Conservation (phyloP, 2,113 vertebrate genomes). For the Alligator mississippiensis region DNA sequence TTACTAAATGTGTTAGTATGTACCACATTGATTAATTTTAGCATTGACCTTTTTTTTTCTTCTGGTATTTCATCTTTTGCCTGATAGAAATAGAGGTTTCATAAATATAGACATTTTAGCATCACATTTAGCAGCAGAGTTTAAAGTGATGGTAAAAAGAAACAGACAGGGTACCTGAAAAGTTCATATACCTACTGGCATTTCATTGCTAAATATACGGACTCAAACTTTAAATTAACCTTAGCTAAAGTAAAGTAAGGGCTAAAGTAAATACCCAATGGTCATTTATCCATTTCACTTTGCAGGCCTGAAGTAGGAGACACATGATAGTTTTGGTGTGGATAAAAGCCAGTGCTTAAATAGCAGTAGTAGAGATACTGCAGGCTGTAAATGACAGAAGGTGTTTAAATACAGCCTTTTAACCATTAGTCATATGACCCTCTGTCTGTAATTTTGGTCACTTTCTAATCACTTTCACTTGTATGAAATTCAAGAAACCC, state of each 20-base stretch:
- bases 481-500: neutral
- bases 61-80: constrained; percentile 38
- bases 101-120: neutral
- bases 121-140: neutral
- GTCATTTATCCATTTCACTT: constrained; percentile 47
- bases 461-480: neutral
- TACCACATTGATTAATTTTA: constrained; percentile 22
- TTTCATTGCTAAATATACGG: constrained; percentile 45
- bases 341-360: neutral
- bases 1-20: neutral
- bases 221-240: constrained; percentile 22
- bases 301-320: constrained; percentile 34
- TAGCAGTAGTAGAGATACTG: neutral
- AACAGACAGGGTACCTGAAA: neutral
- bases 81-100: constrained; percentile 8
- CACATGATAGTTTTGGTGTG: neutral
- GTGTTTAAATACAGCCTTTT: neutral
- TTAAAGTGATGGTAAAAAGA: neutral
- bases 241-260: neutral
- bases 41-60: constrained; percentile 11
- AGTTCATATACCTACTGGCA: neutral
- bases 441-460: neutral
- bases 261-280: neutral
- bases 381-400: neutral
- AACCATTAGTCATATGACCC: neutral